phyloP scores from a whole-genome alignment of 2,888 invertebrate species.

The Tanypteryx hageni region DNA sequence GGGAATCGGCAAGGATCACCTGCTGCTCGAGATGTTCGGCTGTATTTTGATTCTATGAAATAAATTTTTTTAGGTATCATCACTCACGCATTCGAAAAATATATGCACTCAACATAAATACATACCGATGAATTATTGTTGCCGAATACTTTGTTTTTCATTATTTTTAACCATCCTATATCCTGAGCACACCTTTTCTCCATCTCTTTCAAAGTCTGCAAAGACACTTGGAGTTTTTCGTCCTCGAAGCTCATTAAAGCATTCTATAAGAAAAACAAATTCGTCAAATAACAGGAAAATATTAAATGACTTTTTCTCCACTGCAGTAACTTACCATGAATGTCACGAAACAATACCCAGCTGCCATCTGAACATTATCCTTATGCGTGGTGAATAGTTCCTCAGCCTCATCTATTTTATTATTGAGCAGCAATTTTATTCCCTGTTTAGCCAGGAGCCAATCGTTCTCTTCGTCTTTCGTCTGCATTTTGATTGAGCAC shows the following conservation, averaged over 20 bases:
- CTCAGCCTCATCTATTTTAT: constrained; percentile 76
- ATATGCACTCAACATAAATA: not conserved
- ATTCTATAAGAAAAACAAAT: constrained; percentile 76
- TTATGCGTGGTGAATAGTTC: constrained; percentile 74
- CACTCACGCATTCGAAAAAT: not conserved
- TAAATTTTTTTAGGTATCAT: constrained; percentile 19
- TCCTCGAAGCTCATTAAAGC: constrained; percentile 84
- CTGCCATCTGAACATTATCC: constrained; percentile 75
- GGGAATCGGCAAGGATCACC: constrained; percentile 82
- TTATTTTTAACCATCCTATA: constrained; percentile 78
- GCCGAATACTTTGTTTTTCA: constrained; percentile 77
- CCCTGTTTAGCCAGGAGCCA: constrained; percentile 75
- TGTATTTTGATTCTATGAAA: constrained; percentile 71
- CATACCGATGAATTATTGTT: constrained; percentile 69
- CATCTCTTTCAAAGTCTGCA: constrained; percentile 78
- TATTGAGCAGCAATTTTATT: constrained; percentile 75
- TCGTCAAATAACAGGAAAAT: not conserved
- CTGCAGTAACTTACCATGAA: constrained; percentile 74
- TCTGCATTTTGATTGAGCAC: constrained; percentile 62
- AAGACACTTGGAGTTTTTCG: constrained; percentile 80
- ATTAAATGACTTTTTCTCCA: not conserved
- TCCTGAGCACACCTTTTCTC: constrained; percentile 79
- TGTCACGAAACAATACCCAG: constrained; percentile 76
- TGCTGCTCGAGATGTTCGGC: constrained; percentile 80
- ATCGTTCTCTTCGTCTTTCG: constrained; percentile 71